Base-by-base conservation (phyloP, 2,797 vertebrate species). In the Lithobates sylvaticus region DNA sequence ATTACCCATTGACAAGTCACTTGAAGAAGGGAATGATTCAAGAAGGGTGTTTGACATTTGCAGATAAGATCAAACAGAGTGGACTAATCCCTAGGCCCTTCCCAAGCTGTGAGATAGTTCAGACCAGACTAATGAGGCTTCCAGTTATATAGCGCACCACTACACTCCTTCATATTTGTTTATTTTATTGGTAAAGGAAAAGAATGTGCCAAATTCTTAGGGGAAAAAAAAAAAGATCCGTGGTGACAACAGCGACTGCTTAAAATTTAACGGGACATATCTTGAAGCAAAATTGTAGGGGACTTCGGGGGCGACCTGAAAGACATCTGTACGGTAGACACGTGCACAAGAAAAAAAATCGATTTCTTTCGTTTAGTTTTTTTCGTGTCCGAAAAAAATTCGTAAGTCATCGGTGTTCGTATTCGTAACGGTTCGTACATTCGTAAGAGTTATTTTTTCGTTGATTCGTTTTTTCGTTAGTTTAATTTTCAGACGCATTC, bases 101-200 rank as follows among this genome's bases (percentile, higher is more conserved):
- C 21, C 27, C 64, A 87, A 88, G 81, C 77, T 81, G 81, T 88
- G 70, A 2, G 36, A 74, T 80, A 90, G 86, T 83, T 88, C 88
- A 84, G 0, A 0, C 44, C 70, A 27, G 83, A 84, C 83, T 69
- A 69, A 75, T 29, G 76, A 84, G 81, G 42, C 83, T 86, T 84
- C 86, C 26, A 80, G 34, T 88, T 89, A 74, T 89, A 42, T 0
- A 3, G 82, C 77, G 83, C 87, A 29, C 32, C 4, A 67, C 77
- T 72, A 18, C 39, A 12, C 32, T 27, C 21, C 34, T 67, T 81
- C 54, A 76, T 36, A 80, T 88, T 72, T 83, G 83, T 82, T 91
- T 89, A 87, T 89, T 89, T 88, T 87, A 89, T 89, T 70, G 27
- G 69, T 80, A 82, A 68, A 87, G 83, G 79, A 65, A 50, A 47